Evolutionary conservation across 2,113 vertebrate genomes (phyloP), one percentile per base, ranked within the genome.

Genomic region (Chionomys nivalis): DNA sequence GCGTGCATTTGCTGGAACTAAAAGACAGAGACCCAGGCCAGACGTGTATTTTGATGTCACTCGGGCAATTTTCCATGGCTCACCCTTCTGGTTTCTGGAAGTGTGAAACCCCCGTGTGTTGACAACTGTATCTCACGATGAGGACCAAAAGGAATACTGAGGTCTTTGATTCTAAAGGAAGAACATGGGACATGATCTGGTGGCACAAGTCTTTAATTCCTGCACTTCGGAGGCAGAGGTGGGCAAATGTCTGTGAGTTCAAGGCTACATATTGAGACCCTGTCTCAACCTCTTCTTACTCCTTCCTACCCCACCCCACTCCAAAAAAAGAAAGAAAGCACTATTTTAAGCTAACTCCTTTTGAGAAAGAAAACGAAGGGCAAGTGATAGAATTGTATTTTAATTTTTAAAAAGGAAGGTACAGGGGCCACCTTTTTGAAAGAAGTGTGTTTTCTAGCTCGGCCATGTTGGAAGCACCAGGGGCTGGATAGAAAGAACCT

Each of bases 51-150:
- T 87, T 31, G 49, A 19, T 96, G 49, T 49, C 73, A 89, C 33
- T 95, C 73, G 78, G 77, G 11, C 93, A 89, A 39, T 96, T 93
- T 94, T 33, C 77, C 73, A 70, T 0, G 1, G 75, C 49, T 44
- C 0, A 9, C 21, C 33, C 79, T 72, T 77, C 79, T 63, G 73
- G 73, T 86, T 78, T 95, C 91, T 66, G 26, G 76, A 73, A 44
- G 31, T 47, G 17, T 16, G 66, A 77, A 55, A 31, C 5, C 49
- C 49, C 70, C n/a, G 10, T 63, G 3, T 28, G 9, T 58, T 21
- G 19, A 44, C 44, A 70, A 42, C 49, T 58, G 42, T 17, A 76
- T 6, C 0, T 26, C 17, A 28, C 17, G n/a, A 17, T 14, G 70
- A 86, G 61, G 23, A 66, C 14, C 3, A 58, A 33, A 36, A 44